These are phyloP conservation scores for Lepeophtheirus nordmannii DNA, from an alignment of 2,888 invertebrate genomes.

Conservation along the genomic window DNA sequence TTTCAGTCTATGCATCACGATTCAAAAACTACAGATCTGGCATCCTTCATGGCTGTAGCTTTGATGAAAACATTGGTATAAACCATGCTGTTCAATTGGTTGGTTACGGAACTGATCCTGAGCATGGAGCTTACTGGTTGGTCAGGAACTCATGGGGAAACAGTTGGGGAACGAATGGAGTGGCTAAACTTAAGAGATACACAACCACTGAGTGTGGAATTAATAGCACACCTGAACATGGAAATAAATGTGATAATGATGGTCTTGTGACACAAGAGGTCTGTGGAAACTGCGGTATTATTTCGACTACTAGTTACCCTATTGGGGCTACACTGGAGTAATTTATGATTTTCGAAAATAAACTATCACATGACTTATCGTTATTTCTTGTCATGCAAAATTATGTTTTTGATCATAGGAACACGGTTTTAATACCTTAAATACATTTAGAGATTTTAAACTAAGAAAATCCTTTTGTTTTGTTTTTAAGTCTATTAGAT, in stretches of 20 bases:
- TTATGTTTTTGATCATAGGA: neutral
- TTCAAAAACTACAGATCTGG: slow-evolving; percentile 18
- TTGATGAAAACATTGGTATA: slow-evolving; percentile 42
- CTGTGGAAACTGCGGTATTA: slow-evolving; percentile 21
- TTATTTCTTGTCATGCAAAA: neutral
- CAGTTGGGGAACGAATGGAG: slow-evolving; percentile 28
- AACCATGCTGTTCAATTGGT: slow-evolving; percentile 83
- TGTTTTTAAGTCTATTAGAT: too few relatives aligned
- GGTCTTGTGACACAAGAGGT: slow-evolving; percentile 15
- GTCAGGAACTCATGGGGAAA: slow-evolving; percentile 82
- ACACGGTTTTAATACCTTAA: too few relatives aligned
- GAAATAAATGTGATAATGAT: slow-evolving; percentile 17
- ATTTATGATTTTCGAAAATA: too few relatives aligned
- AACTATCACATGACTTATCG: too few relatives aligned
- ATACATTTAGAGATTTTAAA: too few relatives aligned
- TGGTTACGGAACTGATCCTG: slow-evolving; percentile 50
- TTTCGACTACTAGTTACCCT: slow-evolving; percentile 18
- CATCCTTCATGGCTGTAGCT: slow-evolving; percentile 18
- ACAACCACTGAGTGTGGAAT: slow-evolving; percentile 15
- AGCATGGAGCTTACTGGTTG: slow-evolving; percentile 52
- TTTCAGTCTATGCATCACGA: slow-evolving; percentile 20
- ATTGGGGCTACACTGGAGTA: slow-evolving; percentile 4
- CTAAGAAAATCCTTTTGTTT: too few relatives aligned
- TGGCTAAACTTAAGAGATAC: slow-evolving; percentile 10
- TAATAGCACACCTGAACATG: slow-evolving; percentile 13